phyloP scores from a whole-genome alignment of 2,113 vertebrate genomes.

The Leuciscus idus region DNA sequence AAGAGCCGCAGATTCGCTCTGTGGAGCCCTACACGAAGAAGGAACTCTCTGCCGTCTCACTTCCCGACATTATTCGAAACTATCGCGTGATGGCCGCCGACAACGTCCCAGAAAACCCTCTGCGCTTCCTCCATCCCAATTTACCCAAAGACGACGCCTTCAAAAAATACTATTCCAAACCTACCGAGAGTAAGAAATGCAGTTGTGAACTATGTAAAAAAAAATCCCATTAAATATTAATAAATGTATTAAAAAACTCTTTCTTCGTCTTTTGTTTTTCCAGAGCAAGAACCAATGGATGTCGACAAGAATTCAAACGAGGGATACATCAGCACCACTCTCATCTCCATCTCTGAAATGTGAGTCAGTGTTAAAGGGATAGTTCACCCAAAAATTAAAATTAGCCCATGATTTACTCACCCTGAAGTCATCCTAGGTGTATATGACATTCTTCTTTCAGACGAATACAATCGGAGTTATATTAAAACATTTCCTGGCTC shows the following conservation, averaged over 20 bases:
- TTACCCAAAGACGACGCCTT: conserved; percentile 94
- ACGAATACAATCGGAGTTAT: too few relatives aligned
- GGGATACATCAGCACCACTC: conserved; percentile 94
- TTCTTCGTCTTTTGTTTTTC: background rate
- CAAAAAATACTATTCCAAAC: conserved; percentile 93
- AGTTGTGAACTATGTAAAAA: background rate
- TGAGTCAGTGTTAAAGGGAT: conserved; percentile 72
- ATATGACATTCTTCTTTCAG: too few relatives aligned
- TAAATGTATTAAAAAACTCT: background rate
- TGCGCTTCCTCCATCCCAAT: conserved; percentile 88
- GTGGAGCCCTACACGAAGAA: conserved; percentile 96
- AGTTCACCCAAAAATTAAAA: too few relatives aligned
- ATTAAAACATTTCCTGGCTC: too few relatives aligned
- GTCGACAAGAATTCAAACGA: conserved; percentile 78
- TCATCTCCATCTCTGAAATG: conserved; percentile 98
- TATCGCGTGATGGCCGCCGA: conserved; percentile 97
- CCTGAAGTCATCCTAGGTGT: too few relatives aligned
- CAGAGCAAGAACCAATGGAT: conserved; percentile 92
- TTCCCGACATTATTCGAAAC: conserved; percentile 94
- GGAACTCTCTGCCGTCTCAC: conserved; percentile 89
- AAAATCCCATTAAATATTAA: background rate
- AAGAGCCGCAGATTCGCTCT: conserved; percentile 85
- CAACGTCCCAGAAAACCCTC: conserved; percentile 94
- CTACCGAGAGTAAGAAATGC: conserved; percentile 83
- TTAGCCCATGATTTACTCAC: too few relatives aligned